These are phyloP conservation scores for Proctacanthus coquilletti DNA, from an alignment of 1,140 invertebrate genomes.

Conservation along the genomic window DNA sequence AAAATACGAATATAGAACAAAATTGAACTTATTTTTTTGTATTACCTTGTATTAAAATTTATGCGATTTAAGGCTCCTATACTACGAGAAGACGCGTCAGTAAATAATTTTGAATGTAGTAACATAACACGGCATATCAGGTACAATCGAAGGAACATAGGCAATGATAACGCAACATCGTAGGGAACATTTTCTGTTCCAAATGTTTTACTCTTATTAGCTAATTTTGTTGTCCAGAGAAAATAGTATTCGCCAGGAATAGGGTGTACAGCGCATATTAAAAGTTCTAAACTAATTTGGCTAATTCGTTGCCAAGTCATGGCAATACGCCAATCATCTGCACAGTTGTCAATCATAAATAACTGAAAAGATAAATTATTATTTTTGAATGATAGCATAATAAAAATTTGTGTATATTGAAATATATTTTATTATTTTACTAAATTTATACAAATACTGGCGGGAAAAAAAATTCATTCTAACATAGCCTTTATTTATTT, in stretches of 20 bases:
- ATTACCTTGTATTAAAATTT: conserved; percentile 90
- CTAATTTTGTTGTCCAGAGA: conserved; percentile 88
- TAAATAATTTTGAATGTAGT: conserved; percentile 97
- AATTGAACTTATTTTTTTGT: conserved; percentile 1
- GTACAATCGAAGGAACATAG: conserved; percentile 98
- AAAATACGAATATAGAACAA: conserved; percentile 3
- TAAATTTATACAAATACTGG: not conserved
- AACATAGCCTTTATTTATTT: too few species aligned
- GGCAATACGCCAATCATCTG: conserved; percentile 99
- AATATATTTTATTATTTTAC: conserved; percentile 4
- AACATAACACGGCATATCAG: conserved; percentile 99
- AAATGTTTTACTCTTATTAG: conserved; percentile 76
- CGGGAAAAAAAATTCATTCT: not conserved
- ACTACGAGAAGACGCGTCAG: conserved; percentile 86
- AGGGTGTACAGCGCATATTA: conserved; percentile 93
- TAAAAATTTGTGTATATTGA: too few species aligned
- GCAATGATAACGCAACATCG: conserved; percentile 91
- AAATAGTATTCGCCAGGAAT: conserved; percentile 94
- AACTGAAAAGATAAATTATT: conserved; percentile 49
- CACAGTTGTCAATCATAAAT: conserved; percentile 99
- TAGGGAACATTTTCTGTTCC: conserved; percentile 73
- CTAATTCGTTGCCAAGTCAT: conserved; percentile 94
- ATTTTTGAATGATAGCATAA: too few species aligned
- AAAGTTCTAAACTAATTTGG: conserved; percentile 83
- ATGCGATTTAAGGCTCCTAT: conserved; percentile 97